phyloP scores from a whole-genome alignment of 2,888 invertebrate genomes.

The Adelognathus sp. region DNA sequence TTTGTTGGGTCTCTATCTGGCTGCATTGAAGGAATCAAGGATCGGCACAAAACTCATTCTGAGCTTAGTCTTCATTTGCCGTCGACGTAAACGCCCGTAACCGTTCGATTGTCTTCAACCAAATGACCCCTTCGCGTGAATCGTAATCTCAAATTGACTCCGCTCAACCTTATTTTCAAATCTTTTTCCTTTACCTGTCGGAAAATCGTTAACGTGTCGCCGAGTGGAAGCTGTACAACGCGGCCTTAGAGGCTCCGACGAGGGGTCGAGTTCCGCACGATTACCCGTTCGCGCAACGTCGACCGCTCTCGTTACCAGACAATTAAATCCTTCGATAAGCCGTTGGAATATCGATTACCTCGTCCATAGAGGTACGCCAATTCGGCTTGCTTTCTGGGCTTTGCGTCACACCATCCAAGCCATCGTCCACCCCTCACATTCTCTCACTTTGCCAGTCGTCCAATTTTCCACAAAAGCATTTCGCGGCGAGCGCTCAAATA shows the following conservation, averaged over 20 bases:
- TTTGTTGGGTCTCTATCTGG: neutral
- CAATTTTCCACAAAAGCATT: conserved; percentile 52
- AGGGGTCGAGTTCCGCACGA: conserved; percentile 34
- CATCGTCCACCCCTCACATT: neutral
- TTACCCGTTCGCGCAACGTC: conserved; percentile 42
- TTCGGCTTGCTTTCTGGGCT: conserved; percentile 15
- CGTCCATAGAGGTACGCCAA: conserved; percentile 20
- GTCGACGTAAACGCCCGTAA: neutral
- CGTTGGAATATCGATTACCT: conserved; percentile 48
- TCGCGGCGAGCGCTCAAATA: conserved; percentile 46
- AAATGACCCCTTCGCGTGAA: neutral
- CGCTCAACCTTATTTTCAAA: neutral
- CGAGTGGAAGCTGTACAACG: conserved; percentile 23
- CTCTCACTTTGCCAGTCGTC: conserved; percentile 35
- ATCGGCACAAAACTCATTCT: neutral
- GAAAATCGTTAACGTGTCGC: neutral
- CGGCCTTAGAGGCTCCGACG: conserved; percentile 27
- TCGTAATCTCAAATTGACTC: neutral
- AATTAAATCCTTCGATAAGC: conserved; percentile 53
- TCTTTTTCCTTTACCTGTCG: neutral
- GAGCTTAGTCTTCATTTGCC: neutral
- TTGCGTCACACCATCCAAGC: conserved; percentile 21
- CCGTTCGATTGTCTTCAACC: neutral
- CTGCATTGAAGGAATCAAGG: neutral
- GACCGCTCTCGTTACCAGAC: conserved; percentile 45